A percentile compares a stretch with the other conserved stretches of the same genome.
These are phyloP conservation scores for Daboia siamensis DNA, from an alignment of 2,113 vertebrate species.

Conservation along the genomic window DNA sequence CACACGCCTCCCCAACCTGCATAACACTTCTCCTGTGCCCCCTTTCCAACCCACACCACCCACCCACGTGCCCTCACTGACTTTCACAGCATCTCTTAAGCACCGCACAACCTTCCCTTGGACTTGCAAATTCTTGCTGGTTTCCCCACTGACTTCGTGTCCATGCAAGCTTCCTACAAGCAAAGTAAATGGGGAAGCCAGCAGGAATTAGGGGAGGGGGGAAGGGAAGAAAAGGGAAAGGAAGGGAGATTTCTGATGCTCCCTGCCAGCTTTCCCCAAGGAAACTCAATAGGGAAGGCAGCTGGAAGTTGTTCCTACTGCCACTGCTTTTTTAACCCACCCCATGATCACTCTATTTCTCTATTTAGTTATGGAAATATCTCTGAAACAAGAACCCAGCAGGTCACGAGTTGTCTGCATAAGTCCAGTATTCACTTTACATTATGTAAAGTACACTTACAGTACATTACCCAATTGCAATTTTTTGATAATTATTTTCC, in stretches of 20 bases:
- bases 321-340: not conserved
- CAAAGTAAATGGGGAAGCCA: not conserved
- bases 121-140: not conserved
- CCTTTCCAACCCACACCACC: not conserved
- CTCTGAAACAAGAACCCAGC: not conserved
- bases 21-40: not conserved
- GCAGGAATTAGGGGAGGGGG: not conserved
- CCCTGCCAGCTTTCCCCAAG: not conserved
- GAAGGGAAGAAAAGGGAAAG: no score
- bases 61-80: not conserved
- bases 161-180: not conserved
- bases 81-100: not conserved
- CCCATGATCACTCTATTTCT: not conserved
- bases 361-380: not conserved
- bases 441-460: not conserved
- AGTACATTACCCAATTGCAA: not conserved
- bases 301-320: not conserved
- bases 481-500: conserved; percentile 23
- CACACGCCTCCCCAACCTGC: not conserved
- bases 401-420: not conserved
- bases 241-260: not conserved
- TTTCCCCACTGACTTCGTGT: not conserved
- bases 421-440: not conserved
- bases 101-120: not conserved
- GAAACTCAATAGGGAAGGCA: not conserved